Base-by-base conservation (phyloP, 2,113 vertebrate species). In the Heterochromis multidens region DNA sequence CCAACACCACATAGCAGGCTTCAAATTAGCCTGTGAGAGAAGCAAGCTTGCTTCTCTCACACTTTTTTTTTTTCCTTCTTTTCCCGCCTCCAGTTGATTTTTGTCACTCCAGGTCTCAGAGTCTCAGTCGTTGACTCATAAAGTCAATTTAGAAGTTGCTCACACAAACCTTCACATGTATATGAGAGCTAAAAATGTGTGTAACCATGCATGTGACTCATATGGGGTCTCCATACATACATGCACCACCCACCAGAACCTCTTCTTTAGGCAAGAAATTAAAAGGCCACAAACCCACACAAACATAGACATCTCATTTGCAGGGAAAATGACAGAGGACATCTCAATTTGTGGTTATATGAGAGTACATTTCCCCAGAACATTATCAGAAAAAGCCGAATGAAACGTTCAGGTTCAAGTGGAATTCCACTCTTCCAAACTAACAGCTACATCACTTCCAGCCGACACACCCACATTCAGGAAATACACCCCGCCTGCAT, bases 401-500 rank as follows among this genome's bases (percentile, higher is more conserved):
- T 74, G 80, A 90, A 80, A 82, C 29, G 57, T 82, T 82, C 54
- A 86, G 86, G 91, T 90, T n/a, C n/a, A n/a, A n/a, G 83, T 82
- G 82, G 77, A 89, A 89, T 85, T 90, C 84, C 31, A 58, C 70
- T 65, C 35, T 27, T 70, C 14, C 33, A 23, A 82, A 52, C 43
- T 58, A 43, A 61, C 7, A 8, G 67, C 37, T 52, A 52, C 40
- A 79, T 60, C 80, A 19, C 80, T 86, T 88, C 63, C 40, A n/a
- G 46, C 74, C 58, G 90, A 80, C 79, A 21, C 52, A 63, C 84
- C 10, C 87, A 92, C 94, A 76, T 94, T 94, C 95, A 95, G 95
- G 95, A 96, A 95, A 94, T 91, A 93, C 95, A 93, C 91, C 95
- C 95, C 83, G 85, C 90, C 90, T 61, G 91, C 89, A 89, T 88